phyloP scores from a whole-genome alignment of 2,888 invertebrate genomes.

The Melanostoma mellinum region DNA sequence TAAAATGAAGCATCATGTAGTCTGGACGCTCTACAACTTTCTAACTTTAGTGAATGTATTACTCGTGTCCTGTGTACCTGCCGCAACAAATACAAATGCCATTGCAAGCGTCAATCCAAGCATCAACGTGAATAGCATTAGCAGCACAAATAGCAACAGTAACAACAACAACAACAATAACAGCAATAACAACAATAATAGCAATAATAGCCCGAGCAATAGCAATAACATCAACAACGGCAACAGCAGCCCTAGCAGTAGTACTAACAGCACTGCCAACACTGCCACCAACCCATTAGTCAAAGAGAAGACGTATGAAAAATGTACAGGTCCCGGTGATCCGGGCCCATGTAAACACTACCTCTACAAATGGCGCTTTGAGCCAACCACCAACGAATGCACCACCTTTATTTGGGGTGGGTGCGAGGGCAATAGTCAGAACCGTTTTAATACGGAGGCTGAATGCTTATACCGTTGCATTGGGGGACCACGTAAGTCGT shows the following conservation, averaged over 20 bases:
- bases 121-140: slow-evolving; percentile 48
- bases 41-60: slow-evolving; percentile 58
- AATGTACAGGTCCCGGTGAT: slow-evolving; percentile 81
- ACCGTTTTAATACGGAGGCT: slow-evolving; percentile 86
- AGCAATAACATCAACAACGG: slow-evolving; percentile 25
- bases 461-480: slow-evolving; percentile 86
- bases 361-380: slow-evolving; percentile 87
- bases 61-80: slow-evolving; percentile 67
- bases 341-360: slow-evolving; percentile 86
- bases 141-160: slow-evolving; percentile 21
- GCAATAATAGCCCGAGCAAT: slow-evolving; percentile 56
- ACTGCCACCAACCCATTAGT: slow-evolving; percentile 73
- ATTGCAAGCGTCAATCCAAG: slow-evolving; percentile 50
- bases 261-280: slow-evolving; percentile 74
- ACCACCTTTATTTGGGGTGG: slow-evolving; percentile 87
- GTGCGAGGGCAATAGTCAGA: slow-evolving; percentile 86
- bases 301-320: slow-evolving; percentile 80
- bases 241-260: slow-evolving; percentile 69
- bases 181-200: slow-evolving; percentile 56
- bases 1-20: slow-evolving; percentile 62
- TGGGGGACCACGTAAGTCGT: slow-evolving; percentile 84
- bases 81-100: slow-evolving; percentile 51
- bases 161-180: slow-evolving; percentile 41
- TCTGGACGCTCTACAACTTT: slow-evolving; percentile 55
- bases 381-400: slow-evolving; percentile 84